Conservation (phyloP, 2,888 invertebrate genomes). For the Dynastes hyllus region DNA sequence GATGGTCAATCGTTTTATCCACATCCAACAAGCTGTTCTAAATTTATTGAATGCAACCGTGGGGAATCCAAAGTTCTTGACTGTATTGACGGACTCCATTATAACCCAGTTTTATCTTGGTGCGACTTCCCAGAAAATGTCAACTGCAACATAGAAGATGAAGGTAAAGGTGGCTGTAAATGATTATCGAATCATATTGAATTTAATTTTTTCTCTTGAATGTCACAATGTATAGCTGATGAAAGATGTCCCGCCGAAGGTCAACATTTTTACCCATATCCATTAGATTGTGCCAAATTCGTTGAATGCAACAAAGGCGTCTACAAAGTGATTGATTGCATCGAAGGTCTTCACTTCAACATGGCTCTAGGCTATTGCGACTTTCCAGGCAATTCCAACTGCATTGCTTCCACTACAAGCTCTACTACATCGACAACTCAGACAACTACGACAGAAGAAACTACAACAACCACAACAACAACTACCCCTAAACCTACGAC, state of each 20-base stretch:
- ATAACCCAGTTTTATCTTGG: constrained; percentile 4
- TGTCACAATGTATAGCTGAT: constrained; percentile 11
- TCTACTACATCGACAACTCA: not conserved
- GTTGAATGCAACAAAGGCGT: constrained; percentile 49
- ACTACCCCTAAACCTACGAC: not conserved
- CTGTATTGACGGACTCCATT: constrained; percentile 38
- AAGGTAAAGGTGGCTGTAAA: not conserved
- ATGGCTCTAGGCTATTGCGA: constrained; percentile 49
- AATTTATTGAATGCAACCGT: constrained; percentile 41
- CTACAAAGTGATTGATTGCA: constrained; percentile 46
- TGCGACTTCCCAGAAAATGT: constrained; percentile 31
- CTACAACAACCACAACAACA: constrained; percentile 1
- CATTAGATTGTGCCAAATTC: constrained; percentile 32
- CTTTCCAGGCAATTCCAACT: constrained; percentile 48
- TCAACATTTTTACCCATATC: constrained; percentile 24
- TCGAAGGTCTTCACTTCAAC: constrained; percentile 52
- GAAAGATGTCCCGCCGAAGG: constrained; percentile 49
- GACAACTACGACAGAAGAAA: not conserved
- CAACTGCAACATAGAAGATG: constrained; percentile 4
- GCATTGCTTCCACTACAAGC: constrained; percentile 22
- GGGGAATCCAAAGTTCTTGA: constrained; percentile 5
- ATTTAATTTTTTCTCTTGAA: not conserved
- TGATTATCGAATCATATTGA: not conserved
- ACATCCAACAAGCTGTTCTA: constrained; percentile 34
- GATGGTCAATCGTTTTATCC: constrained; percentile 30